Base-by-base conservation (phyloP, 2,113 vertebrate species). In the Elephantulus edwardii region DNA sequence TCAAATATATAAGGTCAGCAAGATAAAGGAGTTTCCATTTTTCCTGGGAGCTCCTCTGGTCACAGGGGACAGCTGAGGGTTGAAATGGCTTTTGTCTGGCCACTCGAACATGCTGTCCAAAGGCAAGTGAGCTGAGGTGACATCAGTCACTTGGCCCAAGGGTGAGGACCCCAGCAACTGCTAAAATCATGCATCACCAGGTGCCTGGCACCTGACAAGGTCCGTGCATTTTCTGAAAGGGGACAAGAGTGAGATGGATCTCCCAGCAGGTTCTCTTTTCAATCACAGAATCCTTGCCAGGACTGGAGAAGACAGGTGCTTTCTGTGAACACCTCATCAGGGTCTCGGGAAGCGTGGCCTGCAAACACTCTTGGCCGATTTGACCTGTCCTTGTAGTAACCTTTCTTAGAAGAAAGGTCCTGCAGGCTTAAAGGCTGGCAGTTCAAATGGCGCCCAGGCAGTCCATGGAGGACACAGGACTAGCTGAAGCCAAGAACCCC, bases 1-100 rank as follows among this genome's bases (percentile, higher is more conserved):
- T 87, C 89, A 87, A 62, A 90, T 14, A 72, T 56, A 35, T 56
- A 87, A 95, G 78, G 91, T 94, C 84, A 91, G 70, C 9, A n/a
- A 94, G 84, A 94, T 89, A 92, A 95, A 91, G 44, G 24, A 8
- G 20, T 89, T 95, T 74, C 62, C 46, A 0, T 83, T 88, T 92
- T 86, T 88, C 83, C 86, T 35, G 74, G 88, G 90, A 94, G 86
- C 62, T 94, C 83, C 90, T n/a, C 83, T 79, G 88, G 86, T 74
- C 83, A 33, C 68, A 19, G 22, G 26, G 40, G 74, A 85, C 82
- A 22, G 38, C 83, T 19, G 22, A 50, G 46, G 38, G 64, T 71
- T 50, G 64, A 77, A 75, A 44, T n/a, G 33, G 40, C 85, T 58
- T 68, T 68, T 78, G 46, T 75, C 7, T 54, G 54, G 66, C n/a